Conservation (phyloP, 2,113 vertebrate genomes). For the Phocoena phocoena region DNA sequence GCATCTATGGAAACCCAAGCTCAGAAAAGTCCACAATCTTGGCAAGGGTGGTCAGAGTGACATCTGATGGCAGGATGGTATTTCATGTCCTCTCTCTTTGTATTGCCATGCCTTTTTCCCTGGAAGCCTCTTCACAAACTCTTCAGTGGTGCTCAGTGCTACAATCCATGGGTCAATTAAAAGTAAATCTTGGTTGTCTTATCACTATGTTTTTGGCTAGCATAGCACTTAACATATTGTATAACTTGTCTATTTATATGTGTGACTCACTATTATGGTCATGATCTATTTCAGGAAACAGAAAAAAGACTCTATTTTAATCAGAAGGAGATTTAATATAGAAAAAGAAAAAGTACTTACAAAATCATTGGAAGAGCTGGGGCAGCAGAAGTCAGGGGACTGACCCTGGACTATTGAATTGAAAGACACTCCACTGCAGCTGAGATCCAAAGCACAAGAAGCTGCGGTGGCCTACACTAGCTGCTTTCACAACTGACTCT, state of each 20-base stretch:
- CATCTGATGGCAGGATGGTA: not conserved
- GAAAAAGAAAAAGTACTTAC: not conserved
- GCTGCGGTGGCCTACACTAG: fast-evolving
- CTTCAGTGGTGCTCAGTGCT: not conserved
- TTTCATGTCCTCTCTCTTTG: not conserved
- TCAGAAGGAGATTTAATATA: not conserved
- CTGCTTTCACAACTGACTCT: not conserved
- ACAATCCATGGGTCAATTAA: not conserved
- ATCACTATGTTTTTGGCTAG: not conserved
- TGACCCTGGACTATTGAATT: not conserved
- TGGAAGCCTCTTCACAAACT: not conserved
- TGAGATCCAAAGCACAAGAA: not conserved
- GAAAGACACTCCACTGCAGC: not conserved
- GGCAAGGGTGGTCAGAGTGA: not conserved
- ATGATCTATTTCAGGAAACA: not conserved
- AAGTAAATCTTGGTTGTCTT: not conserved
- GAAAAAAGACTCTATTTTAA: not conserved
- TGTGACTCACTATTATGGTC: not conserved
- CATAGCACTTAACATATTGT: not conserved
- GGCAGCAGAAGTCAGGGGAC: not conserved
- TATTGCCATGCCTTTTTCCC: not conserved
- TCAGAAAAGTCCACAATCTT: not conserved
- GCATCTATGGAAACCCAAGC: not conserved
- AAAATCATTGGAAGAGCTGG: not conserved
- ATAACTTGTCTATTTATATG: not conserved